Conservation (phyloP, 2,113 vertebrate genomes). For the Symphodus melops region DNA sequence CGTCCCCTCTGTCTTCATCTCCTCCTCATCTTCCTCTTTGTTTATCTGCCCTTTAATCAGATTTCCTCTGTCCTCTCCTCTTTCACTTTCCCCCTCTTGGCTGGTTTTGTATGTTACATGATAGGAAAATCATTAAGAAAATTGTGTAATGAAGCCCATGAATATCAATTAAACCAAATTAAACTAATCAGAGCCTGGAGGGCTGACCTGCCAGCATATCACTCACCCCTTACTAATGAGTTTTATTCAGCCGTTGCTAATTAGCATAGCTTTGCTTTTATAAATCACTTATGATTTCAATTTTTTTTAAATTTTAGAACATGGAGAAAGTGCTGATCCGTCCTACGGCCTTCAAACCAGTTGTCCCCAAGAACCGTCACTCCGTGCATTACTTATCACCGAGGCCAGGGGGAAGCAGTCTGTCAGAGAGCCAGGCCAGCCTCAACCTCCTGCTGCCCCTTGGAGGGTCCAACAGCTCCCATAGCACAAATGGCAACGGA, state of each 20-base stretch:
- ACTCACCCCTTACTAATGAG: slow-evolving; percentile 57
- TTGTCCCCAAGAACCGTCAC: slow-evolving; percentile 91
- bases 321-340: slow-evolving; percentile 98
- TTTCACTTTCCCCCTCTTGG: neutral
- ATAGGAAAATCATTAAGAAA: slow-evolving; percentile 61
- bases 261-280: slow-evolving; percentile 37
- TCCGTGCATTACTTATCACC: slow-evolving; percentile 88
- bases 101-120: slow-evolving; percentile 37
- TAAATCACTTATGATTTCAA: slow-evolving; percentile 27
- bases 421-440: slow-evolving; percentile 95
- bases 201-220: slow-evolving; percentile 52
- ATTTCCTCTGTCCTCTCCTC: slow-evolving; percentile 38
- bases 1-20: slow-evolving; percentile 2
- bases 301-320: slow-evolving; percentile 83
- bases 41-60: slow-evolving; percentile 40
- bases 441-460: slow-evolving; percentile 90
- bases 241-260: slow-evolving; percentile 52
- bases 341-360: slow-evolving; percentile 98
- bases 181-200: slow-evolving; percentile 52
- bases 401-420: slow-evolving; percentile 80
- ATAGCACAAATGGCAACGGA: slow-evolving; percentile 34
- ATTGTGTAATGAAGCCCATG: slow-evolving; percentile 57
- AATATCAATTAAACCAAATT: slow-evolving; percentile 65
- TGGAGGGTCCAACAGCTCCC: slow-evolving; percentile 66
- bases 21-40: slow-evolving; percentile 4